phyloP scores from a whole-genome alignment of 2,888 invertebrate species.

The Atethmia centrago region DNA sequence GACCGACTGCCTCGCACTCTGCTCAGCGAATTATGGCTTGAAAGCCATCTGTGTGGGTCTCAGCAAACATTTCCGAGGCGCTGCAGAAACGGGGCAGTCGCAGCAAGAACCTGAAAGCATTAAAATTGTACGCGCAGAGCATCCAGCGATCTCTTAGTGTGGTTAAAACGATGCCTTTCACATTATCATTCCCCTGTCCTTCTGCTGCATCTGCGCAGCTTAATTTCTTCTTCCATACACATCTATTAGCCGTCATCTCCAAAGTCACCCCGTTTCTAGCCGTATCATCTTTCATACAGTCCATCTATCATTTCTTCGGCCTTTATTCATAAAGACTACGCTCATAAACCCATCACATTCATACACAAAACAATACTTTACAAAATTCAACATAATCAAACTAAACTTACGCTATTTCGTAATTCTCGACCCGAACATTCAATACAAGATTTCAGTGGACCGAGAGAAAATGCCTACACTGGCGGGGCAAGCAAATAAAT shows the following conservation, averaged over 20 bases:
- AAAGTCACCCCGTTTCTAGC: not conserved
- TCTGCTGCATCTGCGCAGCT: no score
- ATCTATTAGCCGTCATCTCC: not conserved
- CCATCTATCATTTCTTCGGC: not conserved
- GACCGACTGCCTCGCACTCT: no score
- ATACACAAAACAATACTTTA: not conserved
- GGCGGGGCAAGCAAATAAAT: constrained; percentile 80
- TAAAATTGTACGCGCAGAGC: no score
- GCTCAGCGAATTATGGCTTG: no score
- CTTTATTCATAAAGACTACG: not conserved
- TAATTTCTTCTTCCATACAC: not conserved
- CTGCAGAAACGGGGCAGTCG: no score
- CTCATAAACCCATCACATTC: not conserved
- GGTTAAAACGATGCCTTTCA: not conserved
- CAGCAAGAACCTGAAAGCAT: no score
- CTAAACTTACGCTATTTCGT: constrained; percentile 21
- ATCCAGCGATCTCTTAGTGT: no score
- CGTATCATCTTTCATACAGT: not conserved
- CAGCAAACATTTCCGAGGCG: no score
- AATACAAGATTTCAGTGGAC: constrained; percentile 81
- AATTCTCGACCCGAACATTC: constrained; percentile 55
- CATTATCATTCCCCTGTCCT: not conserved
- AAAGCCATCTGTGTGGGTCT: no score
- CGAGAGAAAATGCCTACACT: constrained; percentile 82
- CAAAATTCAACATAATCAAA: constrained; percentile 10